Base-by-base conservation (phyloP, 2,888 invertebrate species). In the Eilema caniola region DNA sequence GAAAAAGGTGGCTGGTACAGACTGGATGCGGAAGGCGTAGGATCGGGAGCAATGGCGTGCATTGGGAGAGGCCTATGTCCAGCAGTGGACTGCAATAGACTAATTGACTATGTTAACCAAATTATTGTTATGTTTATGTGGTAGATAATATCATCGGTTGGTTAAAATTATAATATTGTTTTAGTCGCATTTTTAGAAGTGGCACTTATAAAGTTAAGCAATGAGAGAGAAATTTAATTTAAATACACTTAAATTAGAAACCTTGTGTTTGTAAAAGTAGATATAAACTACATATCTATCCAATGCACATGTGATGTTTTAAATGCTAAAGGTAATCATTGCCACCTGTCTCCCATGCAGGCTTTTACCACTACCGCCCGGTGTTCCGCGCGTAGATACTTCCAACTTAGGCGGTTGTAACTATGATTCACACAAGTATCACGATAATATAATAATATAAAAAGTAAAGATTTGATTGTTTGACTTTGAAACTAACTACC, bases 221-320 rank as follows among this genome's bases (percentile, higher is more conserved):
- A n/a, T n/a, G n/a, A n/a, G n/a, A n/a, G n/a, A n/a, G n/a, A n/a
- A n/a, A n/a, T n/a, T n/a, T n/a, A n/a, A n/a, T n/a, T n/a, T n/a
- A n/a, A 53, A n/a, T n/a, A n/a, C 53, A n/a, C 53, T 53, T n/a
- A 53, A 53, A 53, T 53, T 53, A 53, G 53, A 53, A 53, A 53
- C n/a, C 53, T 53, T 53, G 10, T 53, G 53, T 53, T 53, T 53
- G 53, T 53, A n/a, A 53, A 53, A n/a, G n/a, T 53, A 53, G 53
- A 53, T 20, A 47, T 53, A n/a, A 53, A 53, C 8, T 20, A 20
- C 2, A 20, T 53, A 53, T 47, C 47, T 20, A 20, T 47, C 47
- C 53, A 53, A 53, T 53, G n/a, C 53, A 53, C 53, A n/a, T 53
- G 53, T 53, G 10, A n/a, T 47, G 53, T 53, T 53, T 53, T 53